Evolutionary conservation across 1,140 invertebrate species (phyloP).

Genomic region (Heliconius nattereri): DNA sequence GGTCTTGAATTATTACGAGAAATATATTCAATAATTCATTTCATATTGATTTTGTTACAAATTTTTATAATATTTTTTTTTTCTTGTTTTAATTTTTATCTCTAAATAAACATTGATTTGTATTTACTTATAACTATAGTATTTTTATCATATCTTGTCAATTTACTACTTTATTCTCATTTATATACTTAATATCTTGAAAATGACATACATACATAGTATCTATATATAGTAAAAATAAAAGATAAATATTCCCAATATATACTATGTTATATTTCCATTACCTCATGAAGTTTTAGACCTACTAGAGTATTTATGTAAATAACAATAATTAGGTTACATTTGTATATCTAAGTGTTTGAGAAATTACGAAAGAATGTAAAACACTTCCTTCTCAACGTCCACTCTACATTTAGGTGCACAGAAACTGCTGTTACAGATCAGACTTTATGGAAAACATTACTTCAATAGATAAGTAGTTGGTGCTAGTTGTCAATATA

Average conservation of each 20-base stretch:
- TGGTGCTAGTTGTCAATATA: constrained; percentile 21
- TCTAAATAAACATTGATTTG: too few species aligned
- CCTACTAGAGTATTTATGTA: background rate
- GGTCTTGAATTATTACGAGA: constrained; percentile 38
- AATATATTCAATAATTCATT: background rate
- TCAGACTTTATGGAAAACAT: constrained; percentile 22
- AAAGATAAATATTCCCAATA: too few species aligned
- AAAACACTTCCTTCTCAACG: background rate
- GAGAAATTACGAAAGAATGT: constrained; percentile 11
- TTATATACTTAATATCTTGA: too few species aligned
- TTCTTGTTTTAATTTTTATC: too few species aligned
- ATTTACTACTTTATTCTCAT: too few species aligned
- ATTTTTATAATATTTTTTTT: background rate
- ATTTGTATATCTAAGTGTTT: background rate
- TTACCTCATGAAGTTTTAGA: too few species aligned
- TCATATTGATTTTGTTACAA: background rate
- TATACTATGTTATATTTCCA: too few species aligned
- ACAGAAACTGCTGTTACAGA: constrained; percentile 17
- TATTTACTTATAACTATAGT: too few species aligned
- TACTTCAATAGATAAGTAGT: constrained; percentile 22
- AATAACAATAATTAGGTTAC: constrained; percentile 2
- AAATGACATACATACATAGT: too few species aligned
- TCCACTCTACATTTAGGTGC: constrained; percentile 11
- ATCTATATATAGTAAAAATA: too few species aligned
- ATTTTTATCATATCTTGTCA: too few species aligned